Evolutionary conservation across 2,888 invertebrate species (phyloP).

Genomic region (Perithous albicinctus): DNA sequence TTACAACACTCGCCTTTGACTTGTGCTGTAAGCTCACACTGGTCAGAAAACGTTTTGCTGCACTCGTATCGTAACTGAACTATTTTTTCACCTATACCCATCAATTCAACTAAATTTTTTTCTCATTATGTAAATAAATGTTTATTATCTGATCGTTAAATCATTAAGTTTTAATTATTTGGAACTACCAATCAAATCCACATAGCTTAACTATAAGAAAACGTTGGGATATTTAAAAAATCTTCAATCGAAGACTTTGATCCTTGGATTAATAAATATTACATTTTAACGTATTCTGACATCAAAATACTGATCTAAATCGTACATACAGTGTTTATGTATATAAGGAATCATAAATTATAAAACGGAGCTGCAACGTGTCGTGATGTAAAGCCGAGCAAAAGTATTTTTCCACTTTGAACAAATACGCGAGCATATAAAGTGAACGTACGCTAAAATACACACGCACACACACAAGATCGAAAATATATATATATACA

Average conservation of each 20-base stretch:
- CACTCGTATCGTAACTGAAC: too few relatives aligned
- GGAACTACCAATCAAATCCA: too few relatives aligned
- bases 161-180: too few relatives aligned
- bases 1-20: too few relatives aligned
- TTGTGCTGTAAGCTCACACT: too few relatives aligned
- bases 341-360: background rate
- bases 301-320: too few relatives aligned
- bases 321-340: background rate
- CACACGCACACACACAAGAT: background rate
- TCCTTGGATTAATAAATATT: background rate
- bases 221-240: background rate
- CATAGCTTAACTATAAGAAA: background rate
- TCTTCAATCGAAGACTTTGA: background rate
- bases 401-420: background rate
- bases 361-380: background rate
- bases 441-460: background rate
- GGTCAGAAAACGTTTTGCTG: too few relatives aligned
- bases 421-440: slow-evolving; percentile 13
- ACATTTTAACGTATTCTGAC: background rate
- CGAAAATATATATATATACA: too few relatives aligned
- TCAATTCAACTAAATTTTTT: too few relatives aligned
- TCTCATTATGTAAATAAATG: too few relatives aligned
- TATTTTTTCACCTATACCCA: too few relatives aligned
- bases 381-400: background rate
- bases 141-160: too few relatives aligned